Base-by-base conservation (phyloP, 2,797 vertebrate species). In the Clarias fuscus region DNA sequence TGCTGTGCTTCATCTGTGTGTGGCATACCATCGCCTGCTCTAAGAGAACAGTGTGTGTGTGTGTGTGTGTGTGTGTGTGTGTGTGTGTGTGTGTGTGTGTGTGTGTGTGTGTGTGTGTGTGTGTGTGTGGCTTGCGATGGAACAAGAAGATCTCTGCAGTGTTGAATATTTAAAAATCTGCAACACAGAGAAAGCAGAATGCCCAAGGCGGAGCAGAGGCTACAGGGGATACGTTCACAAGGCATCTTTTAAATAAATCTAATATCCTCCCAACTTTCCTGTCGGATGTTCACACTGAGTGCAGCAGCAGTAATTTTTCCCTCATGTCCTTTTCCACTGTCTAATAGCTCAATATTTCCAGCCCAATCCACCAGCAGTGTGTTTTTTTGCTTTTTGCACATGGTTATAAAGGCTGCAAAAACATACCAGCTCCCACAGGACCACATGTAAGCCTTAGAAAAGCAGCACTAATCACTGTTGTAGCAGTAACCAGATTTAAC, bases 111-210 rank as follows among this genome's bases (percentile, higher is more conserved):
- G 33, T 33, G 33, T 37, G 37, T 37, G 37, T 37, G 75, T 71
- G 83, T 85, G 71, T 77, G 48, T 65, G 18, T 56, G 71, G 65
- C 76, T 82, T 59, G 22, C n/a, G 78, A 67, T 83, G 72, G 82
- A 84, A 85, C 71, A 71, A 48, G 67, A 82, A 78, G 59, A 84
- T 87, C 83, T 85, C 87, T 59, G 83, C 68, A 65, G 81, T 88
- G 64, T 78, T 90, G 56, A 88, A 80, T 91, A 88, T 91, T 91
- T 89, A 73, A 88, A 88, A 68, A 83, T 81, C 86, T 68, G 85
- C 89, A 88, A 17, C 27, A 71, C 22, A 62, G 72, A 30, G 68
- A 22, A n/a, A n/a, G 56, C 8, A 7, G 58, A 40, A 27, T 71
- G 75, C 87, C 87, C 80, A 27, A 15, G 43, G 70, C 83, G 73